A percentile compares a stretch with the other conserved stretches of the same genome.
Conservation (phyloP, 2,888 invertebrate species). For the Tiphia femorata region DNA sequence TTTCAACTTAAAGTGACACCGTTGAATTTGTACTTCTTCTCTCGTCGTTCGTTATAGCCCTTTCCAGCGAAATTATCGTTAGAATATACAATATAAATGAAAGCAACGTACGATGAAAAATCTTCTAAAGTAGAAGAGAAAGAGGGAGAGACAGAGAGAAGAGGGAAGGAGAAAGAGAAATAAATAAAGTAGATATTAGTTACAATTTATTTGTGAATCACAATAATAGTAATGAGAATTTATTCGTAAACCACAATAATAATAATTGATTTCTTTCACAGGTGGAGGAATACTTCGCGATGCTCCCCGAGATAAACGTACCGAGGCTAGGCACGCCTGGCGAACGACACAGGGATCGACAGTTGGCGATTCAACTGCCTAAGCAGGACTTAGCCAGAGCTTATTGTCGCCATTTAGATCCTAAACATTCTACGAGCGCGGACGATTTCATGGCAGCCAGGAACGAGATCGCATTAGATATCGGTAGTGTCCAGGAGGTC, state of each 20-base stretch:
- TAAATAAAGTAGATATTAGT: no score
- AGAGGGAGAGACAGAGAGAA: no score
- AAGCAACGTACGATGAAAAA: background rate
- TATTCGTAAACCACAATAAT: no score
- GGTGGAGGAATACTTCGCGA: constrained; percentile 94
- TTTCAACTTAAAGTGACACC: no score
- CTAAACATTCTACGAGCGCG: constrained; percentile 83
- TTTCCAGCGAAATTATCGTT: no score
- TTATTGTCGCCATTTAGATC: constrained; percentile 89
- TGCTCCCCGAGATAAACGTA: constrained; percentile 79
- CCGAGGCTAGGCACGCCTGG: constrained; percentile 83
- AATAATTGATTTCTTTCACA: constrained; percentile 68
- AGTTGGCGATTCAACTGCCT: constrained; percentile 90
- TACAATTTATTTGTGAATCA: no score
- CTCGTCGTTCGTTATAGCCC: no score
- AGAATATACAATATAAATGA: background rate
- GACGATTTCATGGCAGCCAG: constrained; percentile 95
- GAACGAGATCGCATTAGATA: constrained; percentile 96
- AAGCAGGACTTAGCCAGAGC: constrained; percentile 92
- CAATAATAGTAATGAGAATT: background rate
- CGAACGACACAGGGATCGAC: constrained; percentile 83
- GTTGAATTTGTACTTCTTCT: no score
- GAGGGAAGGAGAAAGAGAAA: no score
- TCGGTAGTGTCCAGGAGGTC: constrained; percentile 75
- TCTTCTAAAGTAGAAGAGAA: no score